These are phyloP conservation scores for Calliopsis andreniformis DNA, from an alignment of 1,140 invertebrate species.

Conservation along the genomic window DNA sequence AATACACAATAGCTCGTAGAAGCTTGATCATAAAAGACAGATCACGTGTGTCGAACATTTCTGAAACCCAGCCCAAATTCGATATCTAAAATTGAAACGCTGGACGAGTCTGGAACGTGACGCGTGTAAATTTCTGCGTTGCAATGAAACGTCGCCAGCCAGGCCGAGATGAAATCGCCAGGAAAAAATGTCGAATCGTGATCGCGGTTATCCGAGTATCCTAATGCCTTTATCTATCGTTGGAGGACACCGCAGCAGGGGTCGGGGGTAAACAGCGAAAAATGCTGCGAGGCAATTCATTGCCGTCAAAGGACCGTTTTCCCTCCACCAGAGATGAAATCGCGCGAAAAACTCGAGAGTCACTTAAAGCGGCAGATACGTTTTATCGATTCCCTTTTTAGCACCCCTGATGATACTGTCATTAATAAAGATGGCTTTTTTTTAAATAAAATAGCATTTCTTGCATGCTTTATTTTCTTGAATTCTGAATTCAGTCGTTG, in stretches of 20 bases:
- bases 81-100: conserved; percentile 25
- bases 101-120: conserved; percentile 3
- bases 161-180: conserved; percentile 47
- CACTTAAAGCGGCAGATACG: conserved; percentile 27
- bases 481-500: background rate
- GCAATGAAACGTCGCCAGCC: conserved; percentile 24
- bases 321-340: conserved; percentile 32
- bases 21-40: background rate
- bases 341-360: conserved; percentile 48
- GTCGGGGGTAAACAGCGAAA: conserved; percentile 40
- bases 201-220: conserved; percentile 43
- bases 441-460: no score
- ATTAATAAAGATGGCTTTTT: conserved; percentile 32
- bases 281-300: conserved; percentile 42
- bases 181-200: conserved; percentile 42
- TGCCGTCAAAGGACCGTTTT: conserved; percentile 16
- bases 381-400: conserved; percentile 34
- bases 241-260: conserved; percentile 7
- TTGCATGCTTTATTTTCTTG: no score
- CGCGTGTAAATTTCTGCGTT: conserved; percentile 26
- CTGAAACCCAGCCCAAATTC: conserved; percentile 9
- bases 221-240: conserved; percentile 56
- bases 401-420: background rate
- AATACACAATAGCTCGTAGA: no score
- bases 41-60: background rate